phyloP scores from a whole-genome alignment of 2,797 vertebrate species.

The Bucorvus abyssinicus region DNA sequence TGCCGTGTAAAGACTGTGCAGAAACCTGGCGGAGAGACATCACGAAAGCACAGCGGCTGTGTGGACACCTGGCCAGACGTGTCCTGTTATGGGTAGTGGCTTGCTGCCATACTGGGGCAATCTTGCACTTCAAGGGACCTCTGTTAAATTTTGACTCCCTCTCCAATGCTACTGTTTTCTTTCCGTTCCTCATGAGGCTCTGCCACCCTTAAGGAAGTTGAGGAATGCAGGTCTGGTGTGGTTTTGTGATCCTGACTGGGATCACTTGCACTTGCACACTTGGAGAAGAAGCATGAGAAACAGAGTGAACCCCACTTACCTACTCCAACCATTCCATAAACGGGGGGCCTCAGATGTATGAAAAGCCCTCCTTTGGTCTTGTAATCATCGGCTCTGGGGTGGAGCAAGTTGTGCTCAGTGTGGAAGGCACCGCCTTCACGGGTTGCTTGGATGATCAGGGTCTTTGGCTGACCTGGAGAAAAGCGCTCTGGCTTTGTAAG shows the following conservation, averaged over 20 bases:
- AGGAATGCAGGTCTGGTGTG: constrained; percentile 18
- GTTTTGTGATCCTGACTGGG: constrained; percentile 37
- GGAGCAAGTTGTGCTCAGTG: neutral
- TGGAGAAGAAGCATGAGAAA: neutral
- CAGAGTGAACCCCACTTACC: rapidly evolving
- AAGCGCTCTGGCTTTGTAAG: neutral
- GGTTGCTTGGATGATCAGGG: neutral
- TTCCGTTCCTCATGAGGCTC: constrained; percentile 41
- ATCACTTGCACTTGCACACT: neutral
- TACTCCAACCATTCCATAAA: neutral
- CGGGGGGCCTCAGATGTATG: neutral
- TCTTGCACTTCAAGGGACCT: constrained; percentile 37
- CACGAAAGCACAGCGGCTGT: neutral
- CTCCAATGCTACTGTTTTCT: constrained; percentile 30
- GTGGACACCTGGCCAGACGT: constrained; percentile 50
- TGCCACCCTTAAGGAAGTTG: neutral
- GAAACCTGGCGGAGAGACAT: constrained; percentile 22
- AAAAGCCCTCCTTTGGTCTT: neutral
- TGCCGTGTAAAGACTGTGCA: constrained; percentile 49
- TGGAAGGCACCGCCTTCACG: neutral
- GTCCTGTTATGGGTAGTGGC: neutral
- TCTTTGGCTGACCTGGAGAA: neutral
- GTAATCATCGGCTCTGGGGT: neutral
- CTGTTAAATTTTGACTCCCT: constrained; percentile 37
- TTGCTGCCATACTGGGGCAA: neutral